Evolutionary conservation across 1,140 invertebrate genomes (phyloP), one percentile per base, ranked within the genome.

Genomic region (Drosophila nasuta): DNA sequence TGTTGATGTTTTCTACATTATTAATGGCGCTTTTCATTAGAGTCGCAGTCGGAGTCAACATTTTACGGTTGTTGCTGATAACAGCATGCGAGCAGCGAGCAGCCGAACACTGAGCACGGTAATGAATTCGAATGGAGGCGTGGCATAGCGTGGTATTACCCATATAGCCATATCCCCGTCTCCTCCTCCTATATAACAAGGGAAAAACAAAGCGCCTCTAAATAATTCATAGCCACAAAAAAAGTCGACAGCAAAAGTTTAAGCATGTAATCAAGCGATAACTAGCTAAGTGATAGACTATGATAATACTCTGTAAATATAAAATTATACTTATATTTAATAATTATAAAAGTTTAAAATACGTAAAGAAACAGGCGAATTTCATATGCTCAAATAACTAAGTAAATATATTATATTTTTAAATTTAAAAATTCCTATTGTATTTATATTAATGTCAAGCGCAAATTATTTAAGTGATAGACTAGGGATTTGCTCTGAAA

Each of bases 21-120:
- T 89, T 89, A 89, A 89, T 89, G 85, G 63, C 85, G 86, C 79
- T 86, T 90, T 89, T 89, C 85, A 89, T 89, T 89, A 81, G 81
- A 80, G 75, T 70, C 73, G 67, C 76, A 80, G 75, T 72, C 75
- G 64, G 78, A 72, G 66, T 81, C 71, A 67, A 78, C 80, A 76
- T 71, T 75, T 83, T 79, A 73, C 75, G 75, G 73, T 63, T 65
- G 64, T 48, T 58, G 45, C 48, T 66, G 74, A 72, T 76, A 72
- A 68, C 59, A 75, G 66, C 17, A 52, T 46, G 71, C 51, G 67
- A 49, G 56, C 35, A 49, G 56, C 35, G 7, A 7, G 35, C 35
- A 7, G 7, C 7, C 35, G 8, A 11, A 38, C 6, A 25, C 20
- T 25, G 20, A 25, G 20, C 20, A 33, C 54, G 38, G 48, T 48